phyloP scores from a whole-genome alignment of 2,888 invertebrate genomes.

The Philhelius pedissequus region DNA sequence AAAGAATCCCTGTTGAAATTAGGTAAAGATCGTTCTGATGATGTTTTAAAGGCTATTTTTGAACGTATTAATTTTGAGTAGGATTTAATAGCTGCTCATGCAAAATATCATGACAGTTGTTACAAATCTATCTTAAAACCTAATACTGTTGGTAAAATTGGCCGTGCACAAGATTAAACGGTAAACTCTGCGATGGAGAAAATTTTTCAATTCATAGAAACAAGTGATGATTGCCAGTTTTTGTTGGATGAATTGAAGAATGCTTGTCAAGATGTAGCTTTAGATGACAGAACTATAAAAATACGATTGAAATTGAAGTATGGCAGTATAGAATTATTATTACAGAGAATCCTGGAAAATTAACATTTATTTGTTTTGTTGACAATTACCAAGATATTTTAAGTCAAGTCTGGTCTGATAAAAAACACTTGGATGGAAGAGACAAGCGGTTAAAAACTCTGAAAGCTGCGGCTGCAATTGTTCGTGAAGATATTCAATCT shows the following conservation, averaged over 20 bases:
- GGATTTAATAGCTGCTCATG: neutral
- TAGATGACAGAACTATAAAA: neutral
- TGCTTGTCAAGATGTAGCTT: neutral
- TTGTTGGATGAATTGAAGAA: neutral
- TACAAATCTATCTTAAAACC: neutral
- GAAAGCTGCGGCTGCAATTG: conserved; percentile 31
- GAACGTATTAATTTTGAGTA: neutral
- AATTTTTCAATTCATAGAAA: neutral
- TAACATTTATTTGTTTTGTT: neutral
- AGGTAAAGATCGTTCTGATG: neutral
- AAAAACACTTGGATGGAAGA: conserved; percentile 13
- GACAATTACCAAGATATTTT: no score
- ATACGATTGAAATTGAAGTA: neutral
- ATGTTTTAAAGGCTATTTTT: neutral
- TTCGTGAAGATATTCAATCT: conserved; percentile 1
- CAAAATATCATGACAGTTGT: neutral
- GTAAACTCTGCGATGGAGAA: neutral
- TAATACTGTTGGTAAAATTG: neutral
- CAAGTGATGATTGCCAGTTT: neutral
- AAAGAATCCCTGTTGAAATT: neutral
- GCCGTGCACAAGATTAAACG: neutral
- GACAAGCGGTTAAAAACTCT: neutral
- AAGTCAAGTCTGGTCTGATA: neutral
- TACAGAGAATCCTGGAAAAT: neutral
- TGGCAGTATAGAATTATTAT: neutral